Evolutionary conservation across 2,888 invertebrate genomes (phyloP).

Genomic region (Petrolisthes manimaculis): DNA sequence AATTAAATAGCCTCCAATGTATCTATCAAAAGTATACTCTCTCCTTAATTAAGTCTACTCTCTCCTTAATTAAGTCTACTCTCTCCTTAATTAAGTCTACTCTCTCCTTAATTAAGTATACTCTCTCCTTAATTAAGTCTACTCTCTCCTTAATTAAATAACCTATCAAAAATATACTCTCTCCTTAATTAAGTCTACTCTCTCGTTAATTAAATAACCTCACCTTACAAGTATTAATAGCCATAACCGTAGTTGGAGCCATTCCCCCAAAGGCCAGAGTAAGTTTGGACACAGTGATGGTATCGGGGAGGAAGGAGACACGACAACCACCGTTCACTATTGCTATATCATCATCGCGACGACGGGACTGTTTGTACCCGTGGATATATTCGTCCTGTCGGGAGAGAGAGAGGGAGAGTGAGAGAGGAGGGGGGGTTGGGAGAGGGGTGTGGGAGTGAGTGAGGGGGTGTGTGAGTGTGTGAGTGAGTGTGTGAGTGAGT

Average conservation of each 20-base stretch:
- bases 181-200: neutral
- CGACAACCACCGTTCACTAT: constrained; percentile 88
- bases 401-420: neutral
- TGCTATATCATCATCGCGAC: constrained; percentile 95
- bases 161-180: neutral
- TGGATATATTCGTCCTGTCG: constrained; percentile 69
- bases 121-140: too few relatives aligned
- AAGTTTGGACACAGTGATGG: constrained; percentile 75
- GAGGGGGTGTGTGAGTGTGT: constrained; percentile 3
- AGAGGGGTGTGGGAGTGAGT: neutral
- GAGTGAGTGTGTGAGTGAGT: constrained; percentile 10
- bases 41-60: too few relatives aligned
- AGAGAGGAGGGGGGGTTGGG: neutral
- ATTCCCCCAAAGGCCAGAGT: constrained; percentile 91
- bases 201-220: too few relatives aligned
- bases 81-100: too few relatives aligned
- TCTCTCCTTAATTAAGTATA: too few relatives aligned
- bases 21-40: too few relatives aligned
- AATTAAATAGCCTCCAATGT: too few relatives aligned
- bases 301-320: constrained; percentile 72
- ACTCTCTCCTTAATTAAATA: too few relatives aligned
- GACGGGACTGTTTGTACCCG: constrained; percentile 90
- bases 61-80: too few relatives aligned
- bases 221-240: constrained; percentile 75
- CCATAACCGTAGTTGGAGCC: constrained; percentile 87